Evolutionary conservation across 2,888 invertebrate genomes (phyloP), one percentile per base, ranked within the genome.

Genomic region (Cerastoderma edule): DNA sequence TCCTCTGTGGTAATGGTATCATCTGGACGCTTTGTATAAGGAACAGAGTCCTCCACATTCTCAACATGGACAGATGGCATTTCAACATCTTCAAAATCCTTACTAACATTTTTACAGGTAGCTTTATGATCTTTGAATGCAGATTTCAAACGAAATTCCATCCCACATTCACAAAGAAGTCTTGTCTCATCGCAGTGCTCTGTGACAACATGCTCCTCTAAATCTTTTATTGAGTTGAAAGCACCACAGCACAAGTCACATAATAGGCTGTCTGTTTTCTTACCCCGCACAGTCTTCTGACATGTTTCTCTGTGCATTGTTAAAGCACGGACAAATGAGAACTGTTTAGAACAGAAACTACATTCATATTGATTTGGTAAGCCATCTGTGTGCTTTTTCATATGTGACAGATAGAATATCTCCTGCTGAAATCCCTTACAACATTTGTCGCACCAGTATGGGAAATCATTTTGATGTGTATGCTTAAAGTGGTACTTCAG

Each of bases 381-480:
- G 16, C 22, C 24, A n/a, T 73, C 70, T 48, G 70, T 75, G 50
- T 81, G 81, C 33, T 81, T 78, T 32, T 75, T 65, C 53, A 78
- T 75, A 27, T 81, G 81, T 13, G 54, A 68, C 35, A 75, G 69
- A 39, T 78, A 81, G 24, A 70, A 70, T 28, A 68, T 63, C 5
- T 57, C 32, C 13, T 75, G 69, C 30, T 81, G 78, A 35, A 81
- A 81, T 0, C 81, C 81, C 53, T 81, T 81, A 60, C 72, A 78
- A 48, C 81, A 81, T 19, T 63, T 64, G 4, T 81, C 78, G 46
- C 81, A 81, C 74, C 77, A 81, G 44, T 70, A 78, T 1, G 66
- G 57, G 56, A 75, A 81, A 44, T 75, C 78, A 44, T 73, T 78
- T 35, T 50, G 63, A 48, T 81, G 81, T 22, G 65, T 56, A 0